Evolutionary conservation across 2,113 vertebrate species (phyloP), one percentile per base, ranked within the genome.

Genomic region (Cavia porcellus): DNA sequence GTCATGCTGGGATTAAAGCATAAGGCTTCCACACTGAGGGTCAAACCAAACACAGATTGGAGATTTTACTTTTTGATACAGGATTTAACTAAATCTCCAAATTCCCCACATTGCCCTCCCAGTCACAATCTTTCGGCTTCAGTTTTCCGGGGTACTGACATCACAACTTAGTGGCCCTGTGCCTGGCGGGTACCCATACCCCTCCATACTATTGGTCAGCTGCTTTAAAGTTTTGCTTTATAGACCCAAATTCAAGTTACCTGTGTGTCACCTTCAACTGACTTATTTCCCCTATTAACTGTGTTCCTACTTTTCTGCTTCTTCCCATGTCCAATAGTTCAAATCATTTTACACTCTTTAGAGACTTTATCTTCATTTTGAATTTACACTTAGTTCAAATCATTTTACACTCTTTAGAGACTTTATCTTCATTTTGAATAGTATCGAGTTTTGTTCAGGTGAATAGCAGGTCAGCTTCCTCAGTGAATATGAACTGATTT

Each of bases 181-280:
- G 17, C 68, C n/a, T n/a, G 35, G 3, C 3, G 5, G n/a, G 3
- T 22, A 38, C n/a, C n/a, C 10, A 1, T 11, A 42, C 9, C 9
- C n/a, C 50, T 38, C 38, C 9, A 4, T 9, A 42, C 9, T n/a
- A 42, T 42, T 24, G n/a, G 70, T 24, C 24, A 42, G 9, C n/a
- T 5, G 9, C 38, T 74, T 28, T 81, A 59, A 47, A 1, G 22
- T 14, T 4, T n/a, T 38, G 5, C 17, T 13, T 52, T 35, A 42
- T 22, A 72, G 62, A 62, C 61, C 20, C 52, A 28, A 4, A 45
- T 38, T 4, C 72, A 11, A 12, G 24, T 81, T 14, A 59, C 38
- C 11, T 81, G 22, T 70, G n/a, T 45, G 20, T 89, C 19, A 38
- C 14, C 52, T 82, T 83, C 38, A 35, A 25, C 28, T 50, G 38